These are phyloP conservation scores for Merluccius polli DNA, from an alignment of 2,797 vertebrate species.

Conservation along the genomic window DNA sequence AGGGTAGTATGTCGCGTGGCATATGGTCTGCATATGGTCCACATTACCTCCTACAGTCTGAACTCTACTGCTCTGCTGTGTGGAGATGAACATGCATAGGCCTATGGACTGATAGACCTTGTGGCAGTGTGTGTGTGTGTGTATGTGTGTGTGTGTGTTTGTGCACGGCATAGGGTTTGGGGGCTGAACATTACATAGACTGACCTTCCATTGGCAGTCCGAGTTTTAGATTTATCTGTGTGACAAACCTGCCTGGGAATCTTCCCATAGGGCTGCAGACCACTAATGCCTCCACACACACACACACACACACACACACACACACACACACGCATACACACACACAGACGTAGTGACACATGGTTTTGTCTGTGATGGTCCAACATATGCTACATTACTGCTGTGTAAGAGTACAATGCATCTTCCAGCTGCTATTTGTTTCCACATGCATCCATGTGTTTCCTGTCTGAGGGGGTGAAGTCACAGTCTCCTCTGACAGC, in stretches of 20 bases:
- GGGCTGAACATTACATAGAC: conserved; percentile 9
- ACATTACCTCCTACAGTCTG: not conserved
- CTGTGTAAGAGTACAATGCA: not conserved
- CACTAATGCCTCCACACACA: not conserved
- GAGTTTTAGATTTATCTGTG: conserved; percentile 27
- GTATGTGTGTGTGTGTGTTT: conserved; percentile 19
- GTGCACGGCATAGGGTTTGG: not conserved
- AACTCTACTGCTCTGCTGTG: not conserved
- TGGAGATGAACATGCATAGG: not conserved
- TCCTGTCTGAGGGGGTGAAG: conserved; percentile 40
- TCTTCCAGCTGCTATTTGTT: not conserved
- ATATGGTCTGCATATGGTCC: not conserved
- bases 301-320: conserved; percentile 10
- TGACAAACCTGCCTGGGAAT: conserved; percentile 36
- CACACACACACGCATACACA: conserved; percentile 1
- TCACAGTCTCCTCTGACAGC: conserved; percentile 35
- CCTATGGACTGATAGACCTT: not conserved
- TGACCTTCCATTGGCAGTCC: conserved; percentile 11
- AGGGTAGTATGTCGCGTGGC: not conserved
- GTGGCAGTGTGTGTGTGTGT: conserved; percentile 7
- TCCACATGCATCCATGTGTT: conserved; percentile 17
- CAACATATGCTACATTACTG: no score
- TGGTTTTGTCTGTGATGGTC: not conserved
- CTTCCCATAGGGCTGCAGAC: conserved; percentile 24
- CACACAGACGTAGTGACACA: conserved; percentile 6